These are phyloP conservation scores for Ectemnius lituratus DNA, from an alignment of 2,888 invertebrate genomes.

Conservation along the genomic window DNA sequence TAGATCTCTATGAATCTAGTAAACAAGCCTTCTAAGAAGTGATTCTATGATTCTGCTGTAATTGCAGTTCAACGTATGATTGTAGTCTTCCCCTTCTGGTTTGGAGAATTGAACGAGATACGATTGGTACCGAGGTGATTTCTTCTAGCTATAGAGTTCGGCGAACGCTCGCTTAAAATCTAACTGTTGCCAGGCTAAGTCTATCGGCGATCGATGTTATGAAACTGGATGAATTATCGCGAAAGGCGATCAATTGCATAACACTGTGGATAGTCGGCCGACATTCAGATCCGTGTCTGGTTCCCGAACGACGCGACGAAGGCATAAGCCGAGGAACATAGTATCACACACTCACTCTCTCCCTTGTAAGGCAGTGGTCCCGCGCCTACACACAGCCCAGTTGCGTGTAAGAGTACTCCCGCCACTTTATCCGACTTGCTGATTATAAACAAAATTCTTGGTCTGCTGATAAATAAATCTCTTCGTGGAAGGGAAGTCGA, in stretches of 20 bases:
- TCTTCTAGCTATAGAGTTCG: no score
- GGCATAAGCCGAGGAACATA: no score
- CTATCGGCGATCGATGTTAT: not conserved
- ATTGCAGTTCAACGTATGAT: no score
- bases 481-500: conserved; percentile 17
- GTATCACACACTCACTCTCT: conserved; percentile 1
- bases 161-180: not conserved
- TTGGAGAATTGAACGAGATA: no score
- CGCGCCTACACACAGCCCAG: not conserved
- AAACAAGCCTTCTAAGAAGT: no score
- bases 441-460: conserved; percentile 26
- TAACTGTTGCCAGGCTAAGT: not conserved
- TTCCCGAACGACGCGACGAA: conserved; percentile 17
- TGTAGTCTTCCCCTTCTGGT: no score
- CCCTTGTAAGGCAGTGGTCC: not conserved
- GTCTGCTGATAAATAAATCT: conserved; percentile 30
- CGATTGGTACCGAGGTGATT: not conserved
- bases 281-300: conserved; percentile 23
- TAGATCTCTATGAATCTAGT: no score
- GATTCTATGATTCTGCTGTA: no score
- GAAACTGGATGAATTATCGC: conserved; percentile 13
- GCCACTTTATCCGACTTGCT: conserved; percentile 1
- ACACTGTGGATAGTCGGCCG: conserved; percentile 21
- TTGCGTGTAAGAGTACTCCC: conserved; percentile 7
- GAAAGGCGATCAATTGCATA: conserved; percentile 24